phyloP scores from a whole-genome alignment of 92 coral and sea anemone genomes.

The Heliopora coerulea region DNA sequence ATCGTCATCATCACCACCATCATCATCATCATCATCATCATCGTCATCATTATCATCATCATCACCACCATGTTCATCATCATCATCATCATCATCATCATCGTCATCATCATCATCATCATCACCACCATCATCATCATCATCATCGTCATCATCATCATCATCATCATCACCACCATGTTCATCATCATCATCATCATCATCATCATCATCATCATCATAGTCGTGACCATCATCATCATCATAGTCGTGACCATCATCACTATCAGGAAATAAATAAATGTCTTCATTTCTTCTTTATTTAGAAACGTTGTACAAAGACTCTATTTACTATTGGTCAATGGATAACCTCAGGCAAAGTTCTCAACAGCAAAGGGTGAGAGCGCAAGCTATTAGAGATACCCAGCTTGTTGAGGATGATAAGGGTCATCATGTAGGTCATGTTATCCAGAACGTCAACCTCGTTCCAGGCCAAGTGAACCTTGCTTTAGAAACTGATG shows the following conservation, averaged over 20 bases:
- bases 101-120: background rate
- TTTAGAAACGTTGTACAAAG: constrained; percentile 80
- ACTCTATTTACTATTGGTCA: constrained; percentile 88
- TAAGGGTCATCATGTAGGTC: constrained; percentile 62
- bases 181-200: too few species aligned
- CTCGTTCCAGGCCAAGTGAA: constrained; percentile 62
- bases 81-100: background rate
- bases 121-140: background rate
- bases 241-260: too few species aligned
- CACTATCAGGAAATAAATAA: background rate
- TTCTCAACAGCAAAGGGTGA: constrained; percentile 35
- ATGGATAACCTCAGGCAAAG: constrained; percentile 68
- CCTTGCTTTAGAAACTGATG: constrained; percentile 70
- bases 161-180: too few species aligned
- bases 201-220: too few species aligned
- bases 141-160: background rate
- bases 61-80: background rate
- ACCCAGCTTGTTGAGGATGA: constrained; percentile 55
- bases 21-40: background rate
- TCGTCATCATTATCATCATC: background rate
- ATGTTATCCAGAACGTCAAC: constrained; percentile 58
- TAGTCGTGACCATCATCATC: too few species aligned
- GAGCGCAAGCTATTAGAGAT: constrained; percentile 39
- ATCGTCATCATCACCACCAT: background rate
- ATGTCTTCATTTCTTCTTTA: background rate